Base-by-base conservation (phyloP, 2,797 vertebrate species). In the Halcyon badia region DNA sequence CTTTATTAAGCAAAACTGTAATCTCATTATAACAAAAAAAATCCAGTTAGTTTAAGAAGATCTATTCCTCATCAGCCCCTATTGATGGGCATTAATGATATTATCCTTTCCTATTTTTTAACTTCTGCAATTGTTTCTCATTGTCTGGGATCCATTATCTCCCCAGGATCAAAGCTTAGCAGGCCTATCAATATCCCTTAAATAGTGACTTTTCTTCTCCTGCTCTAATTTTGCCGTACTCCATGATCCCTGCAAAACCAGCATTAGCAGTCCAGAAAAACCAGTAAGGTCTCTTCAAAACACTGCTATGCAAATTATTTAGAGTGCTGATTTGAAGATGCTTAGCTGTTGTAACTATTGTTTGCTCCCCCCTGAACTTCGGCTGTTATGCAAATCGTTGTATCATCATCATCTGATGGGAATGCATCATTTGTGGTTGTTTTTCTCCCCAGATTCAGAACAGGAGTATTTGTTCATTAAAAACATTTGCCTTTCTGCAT, bases 401-500 rank as follows among this genome's bases (percentile, higher is more conserved):
- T 80, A 79, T 75, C 70, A 90, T 88, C 83, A 68, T 87, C 48
- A 58, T 92, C 88, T 87, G 48, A 56, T 56, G 78, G 73, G 86
- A 92, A 94, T 72, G 66, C 60, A 73, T 77, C 11, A 92, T 84
- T 94, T 90, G 56, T 73, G 35, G 28, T 73, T 89, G 51, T 66
- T 95, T 90, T 80, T 87, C 83, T 92, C 51, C 77, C 64, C 83
- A 77, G 60, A 82, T 92, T 66, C 90, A 68, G 86, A 84, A 70
- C 75, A 92, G 73, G 62, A 87, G 49, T 83, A 93, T 76, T 93
- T 88, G 52, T 72, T 96, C 39, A 92, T 93, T 87, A 89, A 85
- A 93, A 96, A 80, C 41, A 92, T 93, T 95, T 85, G 42, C 81
- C 25, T 80, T 94, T 93, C 83, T 93, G 86, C 64, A 68, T 93